A percentile compares a stretch with the other conserved stretches of the same genome.
These are phyloP conservation scores for Amphipyra berbera DNA, from an alignment of 2,888 invertebrate genomes.

Conservation along the genomic window DNA sequence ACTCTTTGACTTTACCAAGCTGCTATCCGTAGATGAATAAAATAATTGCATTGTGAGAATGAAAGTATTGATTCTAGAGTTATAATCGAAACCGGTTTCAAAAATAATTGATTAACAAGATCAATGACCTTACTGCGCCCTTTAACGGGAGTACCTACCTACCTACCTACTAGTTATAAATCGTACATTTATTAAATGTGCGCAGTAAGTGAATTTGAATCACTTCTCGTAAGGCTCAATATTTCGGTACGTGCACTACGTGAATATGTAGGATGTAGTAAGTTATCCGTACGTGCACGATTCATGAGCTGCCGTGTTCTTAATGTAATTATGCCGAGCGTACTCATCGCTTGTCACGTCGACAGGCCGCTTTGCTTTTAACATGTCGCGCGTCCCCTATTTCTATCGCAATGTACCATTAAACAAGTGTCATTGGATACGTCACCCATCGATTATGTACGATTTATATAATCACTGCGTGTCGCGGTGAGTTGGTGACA, in stretches of 20 bases:
- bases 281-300: no score
- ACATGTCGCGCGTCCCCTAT: conserved; percentile 18
- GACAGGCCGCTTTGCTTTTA: conserved; percentile 9
- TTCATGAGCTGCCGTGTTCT: conserved; percentile 2
- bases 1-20: no score
- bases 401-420: conserved; percentile 45
- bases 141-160: background rate
- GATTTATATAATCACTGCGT: conserved; percentile 64
- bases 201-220: background rate
- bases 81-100: conserved; percentile 10
- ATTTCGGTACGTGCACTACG: no score
- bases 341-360: conserved; percentile 25
- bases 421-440: conserved; percentile 40
- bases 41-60: no score
- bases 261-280: no score
- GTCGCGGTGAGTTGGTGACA: conserved; percentile 29
- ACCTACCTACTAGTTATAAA: background rate
- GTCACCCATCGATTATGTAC: conserved; percentile 60
- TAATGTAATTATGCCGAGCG: conserved; percentile 3
- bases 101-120: conserved; percentile 8
- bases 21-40: no score
- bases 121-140: conserved; percentile 5
- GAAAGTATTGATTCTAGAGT: no score
- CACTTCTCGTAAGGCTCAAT: no score
- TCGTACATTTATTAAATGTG: background rate